A percentile compares a stretch with the other conserved stretches of the same genome.
phyloP scores from a whole-genome alignment of 2,888 invertebrate species.

The Cheilosia vernalis region DNA sequence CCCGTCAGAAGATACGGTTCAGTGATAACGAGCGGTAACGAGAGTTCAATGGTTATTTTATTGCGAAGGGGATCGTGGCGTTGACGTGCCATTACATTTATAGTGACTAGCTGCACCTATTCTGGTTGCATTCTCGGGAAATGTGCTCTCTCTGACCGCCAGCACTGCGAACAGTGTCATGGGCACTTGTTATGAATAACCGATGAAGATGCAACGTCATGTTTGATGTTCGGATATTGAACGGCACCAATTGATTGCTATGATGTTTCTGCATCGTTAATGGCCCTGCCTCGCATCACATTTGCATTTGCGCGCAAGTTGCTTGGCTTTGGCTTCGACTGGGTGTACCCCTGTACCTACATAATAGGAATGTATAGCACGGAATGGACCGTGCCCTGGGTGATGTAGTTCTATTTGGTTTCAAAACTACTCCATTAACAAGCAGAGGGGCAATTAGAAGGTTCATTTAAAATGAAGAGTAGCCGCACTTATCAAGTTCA shows the following conservation, averaged over 20 bases:
- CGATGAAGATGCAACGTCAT: constrained; percentile 63
- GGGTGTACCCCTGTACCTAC: not conserved
- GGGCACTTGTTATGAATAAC: constrained; percentile 63
- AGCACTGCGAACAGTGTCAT: constrained; percentile 27
- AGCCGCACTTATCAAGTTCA: not conserved
- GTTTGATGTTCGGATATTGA: constrained; percentile 54
- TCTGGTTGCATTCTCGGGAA: constrained; percentile 40
- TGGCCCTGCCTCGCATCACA: constrained; percentile 39
- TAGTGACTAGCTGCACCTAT: constrained; percentile 49
- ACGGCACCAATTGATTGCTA: constrained; percentile 67
- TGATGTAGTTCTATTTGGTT: constrained; percentile 5
- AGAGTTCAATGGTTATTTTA: constrained; percentile 48
- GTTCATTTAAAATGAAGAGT: constrained; percentile 16
- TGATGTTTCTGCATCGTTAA: constrained; percentile 54
- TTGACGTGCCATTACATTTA: constrained; percentile 16
- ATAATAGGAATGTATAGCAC: not conserved
- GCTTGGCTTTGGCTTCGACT: constrained; percentile 22
- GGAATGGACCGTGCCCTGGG: not conserved
- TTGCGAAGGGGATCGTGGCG: constrained; percentile 29
- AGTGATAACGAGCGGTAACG: constrained; percentile 28
- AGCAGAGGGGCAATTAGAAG: constrained; percentile 20
- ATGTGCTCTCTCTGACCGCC: constrained; percentile 36
- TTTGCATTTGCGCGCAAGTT: constrained; percentile 66
- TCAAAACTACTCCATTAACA: constrained; percentile 42
- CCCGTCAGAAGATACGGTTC: constrained; percentile 5